phyloP scores from a whole-genome alignment of 2,888 invertebrate genomes.

The Keiferia lycopersicella region DNA sequence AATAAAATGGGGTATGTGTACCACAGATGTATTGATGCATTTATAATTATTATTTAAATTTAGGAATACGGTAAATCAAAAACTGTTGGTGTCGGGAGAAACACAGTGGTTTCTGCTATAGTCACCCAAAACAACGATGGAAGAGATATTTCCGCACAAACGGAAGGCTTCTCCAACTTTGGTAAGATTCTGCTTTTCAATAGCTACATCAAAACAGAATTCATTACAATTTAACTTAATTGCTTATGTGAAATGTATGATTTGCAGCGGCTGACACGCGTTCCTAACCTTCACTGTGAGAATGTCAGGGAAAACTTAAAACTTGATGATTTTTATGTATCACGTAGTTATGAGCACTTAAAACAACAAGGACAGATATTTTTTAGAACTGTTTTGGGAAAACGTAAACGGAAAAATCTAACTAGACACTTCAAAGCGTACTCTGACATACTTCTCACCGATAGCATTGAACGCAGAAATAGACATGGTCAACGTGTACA shows the following conservation, averaged over 20 bases:
- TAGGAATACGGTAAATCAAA: background rate
- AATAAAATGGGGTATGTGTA: too few species aligned
- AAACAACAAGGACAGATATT: background rate
- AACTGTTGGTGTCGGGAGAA: background rate
- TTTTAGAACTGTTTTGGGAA: background rate
- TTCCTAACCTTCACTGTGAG: background rate
- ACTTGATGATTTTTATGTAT: background rate
- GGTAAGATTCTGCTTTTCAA: background rate
- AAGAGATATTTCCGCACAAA: background rate
- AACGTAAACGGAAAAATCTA: too few species aligned
- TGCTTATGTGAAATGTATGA: background rate
- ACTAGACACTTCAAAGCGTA: background rate
- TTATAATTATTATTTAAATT: too few species aligned
- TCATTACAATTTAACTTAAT: background rate
- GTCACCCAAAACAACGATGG: background rate
- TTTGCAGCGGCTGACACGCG: background rate
- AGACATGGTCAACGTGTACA: background rate
- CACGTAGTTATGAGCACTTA: background rate
- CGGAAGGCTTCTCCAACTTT: background rate
- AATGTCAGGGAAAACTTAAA: background rate
- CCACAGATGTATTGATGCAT: too few species aligned
- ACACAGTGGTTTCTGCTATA: background rate
- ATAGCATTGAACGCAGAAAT: background rate
- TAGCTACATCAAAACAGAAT: too few species aligned
- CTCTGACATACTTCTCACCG: constrained; percentile 3